Conservation (phyloP, 2,888 invertebrate species). For the Pimpla rufipes region DNA sequence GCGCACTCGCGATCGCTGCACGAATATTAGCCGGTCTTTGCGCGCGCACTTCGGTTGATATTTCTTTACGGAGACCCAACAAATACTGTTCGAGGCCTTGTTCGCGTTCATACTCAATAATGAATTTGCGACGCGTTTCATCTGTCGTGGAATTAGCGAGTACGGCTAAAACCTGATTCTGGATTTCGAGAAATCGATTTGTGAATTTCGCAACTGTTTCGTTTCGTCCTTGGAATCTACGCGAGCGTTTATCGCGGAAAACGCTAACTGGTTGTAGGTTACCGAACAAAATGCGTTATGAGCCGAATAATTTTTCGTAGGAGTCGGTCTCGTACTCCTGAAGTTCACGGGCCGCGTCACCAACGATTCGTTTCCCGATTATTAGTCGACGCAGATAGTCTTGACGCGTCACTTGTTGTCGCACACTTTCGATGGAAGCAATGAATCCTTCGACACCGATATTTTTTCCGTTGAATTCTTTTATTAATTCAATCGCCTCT, state of each 20-base stretch:
- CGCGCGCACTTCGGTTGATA: neutral
- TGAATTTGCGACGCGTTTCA: neutral
- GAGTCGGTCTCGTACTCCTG: slow-evolving; percentile 17
- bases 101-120: neutral
- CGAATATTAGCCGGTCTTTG: neutral
- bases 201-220: slow-evolving; percentile 34
- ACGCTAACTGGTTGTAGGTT: slow-evolving; percentile 24
- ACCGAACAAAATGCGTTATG: neutral
- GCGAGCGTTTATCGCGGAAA: neutral
- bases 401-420: neutral
- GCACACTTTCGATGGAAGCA: neutral
- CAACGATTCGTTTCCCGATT: slow-evolving; percentile 2
- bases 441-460: slow-evolving; percentile 15
- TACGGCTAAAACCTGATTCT: slow-evolving; percentile 4
- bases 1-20: slow-evolving; percentile 19
- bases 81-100: slow-evolving; percentile 14
- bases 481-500: slow-evolving; percentile 8
- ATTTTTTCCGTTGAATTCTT: slow-evolving; percentile 1
- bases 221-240: slow-evolving; percentile 7
- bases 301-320: neutral
- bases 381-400: neutral
- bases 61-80: too few species aligned
- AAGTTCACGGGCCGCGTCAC: slow-evolving; percentile 11
- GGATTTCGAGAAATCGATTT: slow-evolving; percentile 12
- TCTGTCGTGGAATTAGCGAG: neutral